A percentile compares a stretch with the other conserved stretches of the same genome.
phyloP scores from a whole-genome alignment of 1,140 invertebrate species.

The Apocrypta bakeri region DNA sequence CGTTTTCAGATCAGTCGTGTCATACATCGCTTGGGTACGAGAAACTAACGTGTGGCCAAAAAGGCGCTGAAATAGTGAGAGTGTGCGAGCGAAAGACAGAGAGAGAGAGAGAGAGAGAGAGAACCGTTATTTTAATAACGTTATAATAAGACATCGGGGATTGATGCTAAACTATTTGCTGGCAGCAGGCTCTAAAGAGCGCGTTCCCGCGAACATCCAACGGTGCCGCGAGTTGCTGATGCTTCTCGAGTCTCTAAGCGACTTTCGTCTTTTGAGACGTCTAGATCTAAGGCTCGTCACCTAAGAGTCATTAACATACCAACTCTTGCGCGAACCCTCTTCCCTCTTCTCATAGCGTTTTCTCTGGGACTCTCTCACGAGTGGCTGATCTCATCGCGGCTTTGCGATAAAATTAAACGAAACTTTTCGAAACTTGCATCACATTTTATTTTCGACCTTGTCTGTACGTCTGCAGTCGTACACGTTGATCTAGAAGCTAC shows the following conservation, averaged over 20 bases:
- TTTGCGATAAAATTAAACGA: slow-evolving; percentile 59
- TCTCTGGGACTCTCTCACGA: slow-evolving; percentile 7
- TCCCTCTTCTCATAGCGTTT: slow-evolving; percentile 43
- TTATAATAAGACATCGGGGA: slow-evolving; percentile 75
- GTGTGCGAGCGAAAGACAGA: neutral
- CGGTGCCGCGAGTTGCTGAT: slow-evolving; percentile 44
- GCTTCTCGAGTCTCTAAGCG: slow-evolving; percentile 31
- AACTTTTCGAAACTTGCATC: slow-evolving; percentile 39
- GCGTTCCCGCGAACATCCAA: slow-evolving; percentile 42
- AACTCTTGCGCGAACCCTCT: slow-evolving; percentile 56
- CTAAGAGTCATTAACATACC: slow-evolving; percentile 73
- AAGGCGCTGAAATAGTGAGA: slow-evolving; percentile 54
- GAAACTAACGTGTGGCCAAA: neutral
- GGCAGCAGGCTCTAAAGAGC: slow-evolving; percentile 67
- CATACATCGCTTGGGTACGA: slow-evolving; percentile 26
- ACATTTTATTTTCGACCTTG: slow-evolving; percentile 38
- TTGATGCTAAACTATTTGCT: slow-evolving; percentile 74
- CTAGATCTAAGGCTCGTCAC: slow-evolving; percentile 71
- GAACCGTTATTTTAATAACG: slow-evolving; percentile 72
- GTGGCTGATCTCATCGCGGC: neutral
- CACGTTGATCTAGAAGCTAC: too few species aligned
- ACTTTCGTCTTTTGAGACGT: slow-evolving; percentile 63
- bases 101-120: slow-evolving; percentile 28
- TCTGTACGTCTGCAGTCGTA: too few species aligned
- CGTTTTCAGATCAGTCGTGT: slow-evolving; percentile 40